These are phyloP conservation scores for Caenorhabditis sp. DNA, from an alignment of 2,888 invertebrate genomes.

Conservation along the genomic window DNA sequence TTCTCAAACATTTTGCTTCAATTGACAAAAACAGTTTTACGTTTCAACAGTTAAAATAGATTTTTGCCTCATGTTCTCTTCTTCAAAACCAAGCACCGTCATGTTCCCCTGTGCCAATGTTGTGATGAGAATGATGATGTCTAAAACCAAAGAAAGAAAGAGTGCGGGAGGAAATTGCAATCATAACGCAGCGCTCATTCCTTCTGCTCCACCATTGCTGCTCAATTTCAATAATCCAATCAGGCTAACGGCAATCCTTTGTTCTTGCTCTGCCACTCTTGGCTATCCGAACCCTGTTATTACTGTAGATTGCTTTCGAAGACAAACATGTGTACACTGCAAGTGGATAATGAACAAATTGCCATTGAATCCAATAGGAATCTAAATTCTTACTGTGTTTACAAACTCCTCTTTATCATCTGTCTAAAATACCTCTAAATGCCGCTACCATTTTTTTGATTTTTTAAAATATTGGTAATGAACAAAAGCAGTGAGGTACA, in stretches of 20 bases:
- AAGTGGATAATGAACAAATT: conserved; percentile 21
- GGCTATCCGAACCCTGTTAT: conserved; percentile 51
- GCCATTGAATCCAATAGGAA: neutral
- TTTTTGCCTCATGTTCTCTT: too few species aligned
- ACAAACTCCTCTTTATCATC: too few species aligned
- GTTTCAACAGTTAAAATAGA: too few species aligned
- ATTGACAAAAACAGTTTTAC: too few species aligned
- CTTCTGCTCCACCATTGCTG: conserved; percentile 28
- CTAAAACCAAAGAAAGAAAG: conserved; percentile 4
- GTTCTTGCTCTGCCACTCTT: conserved; percentile 47
- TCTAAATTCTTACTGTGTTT: neutral
- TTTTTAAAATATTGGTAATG: too few species aligned
- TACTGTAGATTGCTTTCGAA: conserved; percentile 59
- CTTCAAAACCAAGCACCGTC: too few species aligned
- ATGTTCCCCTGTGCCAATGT: too few species aligned
- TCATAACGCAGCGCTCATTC: conserved; percentile 49
- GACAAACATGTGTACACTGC: conserved; percentile 26
- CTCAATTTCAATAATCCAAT: conserved; percentile 65
- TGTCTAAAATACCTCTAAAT: too few species aligned
- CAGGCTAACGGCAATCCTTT: conserved; percentile 58
- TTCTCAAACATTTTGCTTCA: too few species aligned
- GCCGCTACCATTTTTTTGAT: too few species aligned
- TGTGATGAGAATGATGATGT: neutral
- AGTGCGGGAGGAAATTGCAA: conserved; percentile 47
- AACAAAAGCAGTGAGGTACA: too few species aligned